Conservation (phyloP, 2,888 invertebrate genomes). For the Yponomeuta evonymella region DNA sequence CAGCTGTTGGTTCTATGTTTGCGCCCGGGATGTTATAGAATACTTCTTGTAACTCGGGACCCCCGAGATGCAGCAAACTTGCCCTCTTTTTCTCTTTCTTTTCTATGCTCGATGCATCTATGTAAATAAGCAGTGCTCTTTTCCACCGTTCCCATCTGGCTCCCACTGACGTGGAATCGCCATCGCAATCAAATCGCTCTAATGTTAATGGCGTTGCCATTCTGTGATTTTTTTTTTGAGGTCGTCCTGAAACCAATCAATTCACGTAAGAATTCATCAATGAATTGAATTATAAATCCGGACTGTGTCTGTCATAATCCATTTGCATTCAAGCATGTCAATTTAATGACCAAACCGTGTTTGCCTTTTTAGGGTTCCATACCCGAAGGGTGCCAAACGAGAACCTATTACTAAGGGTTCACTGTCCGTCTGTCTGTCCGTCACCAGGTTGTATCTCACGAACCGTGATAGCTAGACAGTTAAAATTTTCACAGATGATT, state of each 20-base stretch:
- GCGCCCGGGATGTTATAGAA: conserved; percentile 29
- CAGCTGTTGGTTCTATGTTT: conserved; percentile 18
- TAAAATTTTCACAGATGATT: too few relatives aligned
- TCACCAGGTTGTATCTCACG: too few relatives aligned
- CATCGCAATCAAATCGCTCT: conserved; percentile 25
- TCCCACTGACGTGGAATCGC: conserved; percentile 29
- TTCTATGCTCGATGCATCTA: conserved; percentile 22
- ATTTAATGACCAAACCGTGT: too few relatives aligned
- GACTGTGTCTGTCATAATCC: background rate
- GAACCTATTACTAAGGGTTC: too few relatives aligned
- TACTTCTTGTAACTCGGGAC: conserved; percentile 29
- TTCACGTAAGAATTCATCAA: background rate
- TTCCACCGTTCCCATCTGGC: conserved; percentile 33
- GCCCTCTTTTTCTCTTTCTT: conserved; percentile 24
- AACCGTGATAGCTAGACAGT: too few relatives aligned
- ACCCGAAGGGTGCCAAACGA: too few relatives aligned
- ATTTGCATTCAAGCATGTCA: too few relatives aligned
- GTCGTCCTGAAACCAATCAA: conserved; percentile 14
- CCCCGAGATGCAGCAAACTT: conserved; percentile 27
- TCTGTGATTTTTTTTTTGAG: background rate
- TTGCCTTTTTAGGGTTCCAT: too few relatives aligned
- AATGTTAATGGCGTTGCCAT: conserved; percentile 10
- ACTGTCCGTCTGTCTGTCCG: too few relatives aligned
- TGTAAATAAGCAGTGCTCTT: conserved; percentile 28
- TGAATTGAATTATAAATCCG: background rate